Conservation (phyloP, 2,113 vertebrate species). For the Falcunculus frontatus region DNA sequence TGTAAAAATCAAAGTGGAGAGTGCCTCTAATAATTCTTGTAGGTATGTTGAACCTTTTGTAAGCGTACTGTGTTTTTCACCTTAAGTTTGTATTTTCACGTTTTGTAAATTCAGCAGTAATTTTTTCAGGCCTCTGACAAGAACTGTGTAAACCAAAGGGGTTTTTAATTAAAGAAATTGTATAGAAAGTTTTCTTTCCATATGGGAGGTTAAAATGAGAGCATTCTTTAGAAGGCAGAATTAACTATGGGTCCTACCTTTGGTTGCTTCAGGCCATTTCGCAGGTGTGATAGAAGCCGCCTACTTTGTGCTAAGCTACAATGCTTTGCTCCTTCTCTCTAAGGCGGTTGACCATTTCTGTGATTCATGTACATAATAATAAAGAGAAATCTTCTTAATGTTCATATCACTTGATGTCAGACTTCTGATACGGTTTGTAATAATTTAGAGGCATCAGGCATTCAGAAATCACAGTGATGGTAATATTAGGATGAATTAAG, state of each 20-base stretch:
- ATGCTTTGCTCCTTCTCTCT: background rate
- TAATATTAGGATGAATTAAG: background rate
- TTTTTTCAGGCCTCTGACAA: background rate
- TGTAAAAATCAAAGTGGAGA: background rate
- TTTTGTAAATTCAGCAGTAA: background rate
- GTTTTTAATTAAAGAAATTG: background rate
- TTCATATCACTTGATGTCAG: background rate
- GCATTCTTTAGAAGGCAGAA: background rate
- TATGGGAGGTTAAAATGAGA: background rate
- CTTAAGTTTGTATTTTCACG: background rate
- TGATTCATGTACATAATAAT: background rate
- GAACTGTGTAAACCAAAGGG: background rate
- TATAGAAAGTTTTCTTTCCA: background rate
- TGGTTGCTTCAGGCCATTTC: background rate
- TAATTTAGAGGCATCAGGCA: background rate
- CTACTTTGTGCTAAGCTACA: background rate
- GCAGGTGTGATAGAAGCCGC: slow-evolving; percentile 7
- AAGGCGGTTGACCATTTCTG: background rate
- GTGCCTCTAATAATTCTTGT: background rate
- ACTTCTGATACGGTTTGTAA: background rate
- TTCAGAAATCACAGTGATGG: background rate
- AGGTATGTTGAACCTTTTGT: background rate
- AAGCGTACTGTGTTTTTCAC: background rate
- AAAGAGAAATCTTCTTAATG: background rate
- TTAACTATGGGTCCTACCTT: background rate